phyloP scores from a whole-genome alignment of 2,113 vertebrate genomes.

The Lucifuga dentata region DNA sequence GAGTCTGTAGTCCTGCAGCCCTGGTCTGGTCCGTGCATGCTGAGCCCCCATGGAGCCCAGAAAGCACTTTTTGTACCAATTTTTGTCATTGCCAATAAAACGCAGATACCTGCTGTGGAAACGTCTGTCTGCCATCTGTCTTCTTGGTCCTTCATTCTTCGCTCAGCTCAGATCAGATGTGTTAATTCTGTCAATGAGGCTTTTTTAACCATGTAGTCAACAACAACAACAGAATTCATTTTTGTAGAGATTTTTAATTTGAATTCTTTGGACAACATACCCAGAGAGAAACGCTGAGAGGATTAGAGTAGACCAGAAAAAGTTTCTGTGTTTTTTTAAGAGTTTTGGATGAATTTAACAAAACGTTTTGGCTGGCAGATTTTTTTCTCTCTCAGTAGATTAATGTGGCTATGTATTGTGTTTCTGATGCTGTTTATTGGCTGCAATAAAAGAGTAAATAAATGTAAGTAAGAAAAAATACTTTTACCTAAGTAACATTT shows the following conservation, averaged over 20 bases:
- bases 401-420: too few species aligned
- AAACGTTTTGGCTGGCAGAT: too few species aligned
- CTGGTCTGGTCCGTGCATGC: slow-evolving; percentile 44
- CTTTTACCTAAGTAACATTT: too few species aligned
- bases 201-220: neutral
- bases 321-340: slow-evolving; percentile 11
- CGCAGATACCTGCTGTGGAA: slow-evolving; percentile 43
- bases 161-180: slow-evolving; percentile 19
- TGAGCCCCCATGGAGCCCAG: slow-evolving; percentile 26
- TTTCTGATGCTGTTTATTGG: too few species aligned
- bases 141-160: slow-evolving; percentile 13
- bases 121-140: slow-evolving; percentile 59
- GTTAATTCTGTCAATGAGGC: slow-evolving; percentile 27
- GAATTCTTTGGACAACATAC: slow-evolving; percentile 12
- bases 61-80: slow-evolving; percentile 74
- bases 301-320: slow-evolving; percentile 50
- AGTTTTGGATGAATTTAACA: too few species aligned
- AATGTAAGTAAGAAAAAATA: too few species aligned
- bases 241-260: slow-evolving; percentile 22
- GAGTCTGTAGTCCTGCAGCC: slow-evolving; percentile 3
- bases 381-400: too few species aligned
- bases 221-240: slow-evolving; percentile 1
- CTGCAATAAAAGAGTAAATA: too few species aligned
- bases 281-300: slow-evolving; percentile 16
- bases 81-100: slow-evolving; percentile 78